Evolutionary conservation across 1,140 invertebrate species (phyloP).

Genomic region (Temnothorax curvispinosus): DNA sequence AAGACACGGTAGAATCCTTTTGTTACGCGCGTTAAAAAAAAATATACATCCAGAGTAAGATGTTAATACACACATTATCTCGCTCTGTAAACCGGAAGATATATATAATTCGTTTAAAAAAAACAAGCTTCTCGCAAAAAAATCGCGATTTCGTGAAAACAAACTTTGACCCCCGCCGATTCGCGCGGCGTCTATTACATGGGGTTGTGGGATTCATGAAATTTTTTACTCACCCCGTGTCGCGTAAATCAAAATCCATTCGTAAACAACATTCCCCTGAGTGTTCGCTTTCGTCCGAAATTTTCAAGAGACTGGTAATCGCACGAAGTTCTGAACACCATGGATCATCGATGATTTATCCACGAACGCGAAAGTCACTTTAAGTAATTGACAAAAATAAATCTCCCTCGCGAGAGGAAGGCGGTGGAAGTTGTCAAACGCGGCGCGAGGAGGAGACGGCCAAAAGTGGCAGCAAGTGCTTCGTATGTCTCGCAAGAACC

Average conservation of each 20-base stretch:
- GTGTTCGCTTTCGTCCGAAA: neutral
- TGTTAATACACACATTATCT: neutral
- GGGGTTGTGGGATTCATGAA: neutral
- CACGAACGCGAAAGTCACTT: neutral
- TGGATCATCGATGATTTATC: neutral
- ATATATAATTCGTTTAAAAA: constrained; percentile 6
- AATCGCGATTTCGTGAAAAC: neutral
- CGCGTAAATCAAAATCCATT: neutral
- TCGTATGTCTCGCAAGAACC: constrained; percentile 1
- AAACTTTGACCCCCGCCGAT: neutral
- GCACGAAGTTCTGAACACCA: too few relatives aligned
- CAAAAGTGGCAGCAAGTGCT: neutral
- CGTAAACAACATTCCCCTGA: neutral
- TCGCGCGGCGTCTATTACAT: neutral
- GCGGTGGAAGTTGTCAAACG: neutral
- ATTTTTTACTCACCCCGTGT: neutral
- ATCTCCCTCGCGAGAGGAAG: neutral
- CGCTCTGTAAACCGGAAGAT: neutral
- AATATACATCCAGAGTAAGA: neutral
- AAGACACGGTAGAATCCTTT: neutral
- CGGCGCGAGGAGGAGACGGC: too few relatives aligned
- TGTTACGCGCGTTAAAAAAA: neutral
- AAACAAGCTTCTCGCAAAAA: constrained; percentile 3
- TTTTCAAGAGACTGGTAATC: neutral
- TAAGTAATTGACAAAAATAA: neutral